Conservation (phyloP, 2,888 invertebrate genomes). For the Bursaphelenchus okinawaensis region DNA sequence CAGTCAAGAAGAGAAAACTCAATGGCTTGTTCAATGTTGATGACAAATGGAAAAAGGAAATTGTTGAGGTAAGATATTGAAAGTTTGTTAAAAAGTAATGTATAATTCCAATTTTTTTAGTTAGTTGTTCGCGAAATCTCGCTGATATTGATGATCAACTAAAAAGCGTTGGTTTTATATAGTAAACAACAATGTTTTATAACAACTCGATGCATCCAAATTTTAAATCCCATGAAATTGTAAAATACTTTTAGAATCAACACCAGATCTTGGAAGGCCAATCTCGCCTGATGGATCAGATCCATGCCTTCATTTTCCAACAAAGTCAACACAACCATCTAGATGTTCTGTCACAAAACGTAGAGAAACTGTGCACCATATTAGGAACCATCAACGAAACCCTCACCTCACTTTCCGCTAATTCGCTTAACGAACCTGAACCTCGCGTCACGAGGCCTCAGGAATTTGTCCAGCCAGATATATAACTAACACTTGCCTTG, state of each 20-base stretch:
- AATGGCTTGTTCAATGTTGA: background rate
- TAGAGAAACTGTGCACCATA: slow-evolving; percentile 4
- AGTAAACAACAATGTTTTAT: no score
- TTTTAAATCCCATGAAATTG: slow-evolving; percentile 1
- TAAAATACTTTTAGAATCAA: slow-evolving; percentile 15
- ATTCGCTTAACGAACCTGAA: background rate
- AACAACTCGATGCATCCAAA: no score
- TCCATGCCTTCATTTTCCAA: background rate
- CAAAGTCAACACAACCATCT: slow-evolving; percentile 1
- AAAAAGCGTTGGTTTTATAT: no score
- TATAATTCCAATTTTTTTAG: background rate
- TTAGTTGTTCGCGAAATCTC: no score
- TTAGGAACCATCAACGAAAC: slow-evolving; percentile 8
- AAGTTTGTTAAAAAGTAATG: no score
- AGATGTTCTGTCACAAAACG: slow-evolving; percentile 7
- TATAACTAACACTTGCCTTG: background rate
- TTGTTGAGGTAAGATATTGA: slow-evolving; percentile 8
- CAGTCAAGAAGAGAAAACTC: background rate
- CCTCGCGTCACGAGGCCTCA: background rate
- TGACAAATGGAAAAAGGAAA: slow-evolving; percentile 7
- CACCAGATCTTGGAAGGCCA: slow-evolving; percentile 13
- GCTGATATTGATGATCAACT: no score
- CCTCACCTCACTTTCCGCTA: background rate
- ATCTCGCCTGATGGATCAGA: background rate
- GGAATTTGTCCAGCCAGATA: background rate